These are phyloP conservation scores for Odontocerum albicorne DNA, from an alignment of 2,888 invertebrate genomes.

Conservation along the genomic window DNA sequence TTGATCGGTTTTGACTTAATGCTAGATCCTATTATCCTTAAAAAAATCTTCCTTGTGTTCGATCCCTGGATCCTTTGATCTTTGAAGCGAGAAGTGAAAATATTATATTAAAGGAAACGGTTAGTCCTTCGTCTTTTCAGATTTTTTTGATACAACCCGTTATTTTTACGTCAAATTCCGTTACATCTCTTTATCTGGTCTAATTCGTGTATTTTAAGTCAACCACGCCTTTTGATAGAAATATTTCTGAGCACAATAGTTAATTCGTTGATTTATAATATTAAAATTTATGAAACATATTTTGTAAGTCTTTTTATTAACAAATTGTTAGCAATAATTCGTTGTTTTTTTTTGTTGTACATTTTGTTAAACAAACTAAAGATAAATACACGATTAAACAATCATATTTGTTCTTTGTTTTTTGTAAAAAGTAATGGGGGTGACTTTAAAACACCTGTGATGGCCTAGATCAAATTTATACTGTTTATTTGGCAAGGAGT, in stretches of 20 bases:
- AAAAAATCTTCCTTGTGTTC: constrained; percentile 14
- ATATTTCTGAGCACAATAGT: background rate
- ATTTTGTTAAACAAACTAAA: too few species aligned
- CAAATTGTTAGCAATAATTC: too few species aligned
- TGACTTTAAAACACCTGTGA: too few species aligned
- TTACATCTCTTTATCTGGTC: background rate
- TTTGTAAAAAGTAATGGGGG: too few species aligned
- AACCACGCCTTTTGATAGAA: background rate
- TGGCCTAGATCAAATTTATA: too few species aligned
- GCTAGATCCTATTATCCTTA: constrained; percentile 1
- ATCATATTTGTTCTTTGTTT: too few species aligned
- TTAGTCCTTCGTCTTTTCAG: constrained; percentile 7
- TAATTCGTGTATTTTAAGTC: background rate
- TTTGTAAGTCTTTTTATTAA: too few species aligned
- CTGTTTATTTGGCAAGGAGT: too few species aligned
- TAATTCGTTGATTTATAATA: background rate
- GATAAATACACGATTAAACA: too few species aligned
- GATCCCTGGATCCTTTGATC: constrained; percentile 19
- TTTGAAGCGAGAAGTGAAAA: constrained; percentile 10
- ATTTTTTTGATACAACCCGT: background rate
- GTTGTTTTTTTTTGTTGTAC: too few species aligned
- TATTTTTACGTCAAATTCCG: constrained; percentile 5
- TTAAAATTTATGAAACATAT: background rate
- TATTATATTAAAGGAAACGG: constrained; percentile 12
- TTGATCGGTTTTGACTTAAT: constrained; percentile 26